Evolutionary conservation across 2,888 invertebrate genomes (phyloP), one percentile per base, ranked within the genome.

Genomic region (Pinctada fucata): DNA sequence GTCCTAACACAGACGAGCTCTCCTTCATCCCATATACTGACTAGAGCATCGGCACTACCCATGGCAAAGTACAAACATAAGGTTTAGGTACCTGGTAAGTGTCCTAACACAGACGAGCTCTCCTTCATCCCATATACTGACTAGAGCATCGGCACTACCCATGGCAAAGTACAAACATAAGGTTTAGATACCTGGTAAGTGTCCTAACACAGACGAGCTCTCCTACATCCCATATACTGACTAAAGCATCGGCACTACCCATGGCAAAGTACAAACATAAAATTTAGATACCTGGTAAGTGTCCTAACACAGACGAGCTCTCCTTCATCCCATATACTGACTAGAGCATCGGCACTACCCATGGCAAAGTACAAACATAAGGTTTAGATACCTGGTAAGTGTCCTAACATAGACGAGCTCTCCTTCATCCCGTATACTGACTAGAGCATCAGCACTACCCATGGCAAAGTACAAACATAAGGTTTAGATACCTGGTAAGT

Each of bases 81-180:
- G 31, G 31, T 31, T 31, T 31, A 31, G 0, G 1, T 31, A 96
- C 96, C 97, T 95, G 0, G 97, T 97, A 89, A 99, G 96, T 0
- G 98, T 98, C 80, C 97, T 93, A 48, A 98, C 94, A 91, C 99
- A 99, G 52, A 97, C 97, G 48, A 99, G 94, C 92, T 99, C 97
- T 74, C 96, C 95, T 0, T 97, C 96, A 91, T 99, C 97, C 99
- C 99, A 99, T 0, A 99, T 93, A 0, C 98, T 98, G 47, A 99
- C 98, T 8, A 99, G 94, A 0, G 99, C 99, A 94, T 99, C 99
- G 0, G 99, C 98, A 45, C 97, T 97, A 1, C 99, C 99, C 3
- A 97, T 98, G 0, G 99, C 99, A 94, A 99, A 98, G 93, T 97
- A n/a, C n/a, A n/a, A n/a, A n/a, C n/a, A n/a, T n/a, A n/a, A n/a